Evolutionary conservation across 2,797 vertebrate genomes (phyloP).

Genomic region (Pelodytes ibericus): DNA sequence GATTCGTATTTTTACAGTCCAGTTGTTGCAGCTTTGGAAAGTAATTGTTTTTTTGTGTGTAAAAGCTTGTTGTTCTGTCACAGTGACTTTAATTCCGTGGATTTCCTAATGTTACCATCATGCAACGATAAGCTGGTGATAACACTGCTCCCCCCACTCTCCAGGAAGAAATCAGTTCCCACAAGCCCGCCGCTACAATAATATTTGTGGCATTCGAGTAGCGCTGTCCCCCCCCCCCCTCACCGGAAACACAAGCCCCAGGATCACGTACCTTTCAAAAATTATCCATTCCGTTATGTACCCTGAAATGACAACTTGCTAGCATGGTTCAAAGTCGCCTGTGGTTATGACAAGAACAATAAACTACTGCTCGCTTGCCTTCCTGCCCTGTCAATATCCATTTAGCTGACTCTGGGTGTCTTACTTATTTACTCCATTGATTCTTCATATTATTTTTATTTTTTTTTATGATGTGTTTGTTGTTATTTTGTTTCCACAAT

Average conservation of each 20-base stretch:
- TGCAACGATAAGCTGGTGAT: conserved; percentile 41
- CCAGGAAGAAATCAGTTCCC: conserved; percentile 54
- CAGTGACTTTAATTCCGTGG: conserved; percentile 35
- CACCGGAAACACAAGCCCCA: conserved; percentile 55
- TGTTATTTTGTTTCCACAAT: conserved; percentile 62
- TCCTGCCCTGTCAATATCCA: conserved; percentile 62
- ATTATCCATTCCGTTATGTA: conserved; percentile 55
- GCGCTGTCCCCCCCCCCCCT: conserved; percentile 37
- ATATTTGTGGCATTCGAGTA: conserved; percentile 57
- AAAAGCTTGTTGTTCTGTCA: conserved; percentile 21
- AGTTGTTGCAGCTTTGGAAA: not conserved
- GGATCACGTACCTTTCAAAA: conserved; percentile 47
- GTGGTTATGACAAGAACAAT: conserved; percentile 50
- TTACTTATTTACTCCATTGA: conserved; percentile 66
- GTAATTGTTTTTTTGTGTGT: not conserved
- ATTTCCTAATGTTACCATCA: conserved; percentile 41
- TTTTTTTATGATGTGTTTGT: conserved; percentile 54
- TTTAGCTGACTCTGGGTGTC: conserved; percentile 57
- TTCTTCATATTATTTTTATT: conserved; percentile 61
- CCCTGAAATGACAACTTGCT: conserved; percentile 53
- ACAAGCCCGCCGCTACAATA: conserved; percentile 55
- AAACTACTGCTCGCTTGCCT: conserved; percentile 49
- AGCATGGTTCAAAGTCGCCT: conserved; percentile 48
- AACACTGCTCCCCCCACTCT: conserved; percentile 43
- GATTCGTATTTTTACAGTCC: not conserved